Evolutionary conservation across 2,797 vertebrate genomes (phyloP).

Genomic region (Hemibagrus guttatus): DNA sequence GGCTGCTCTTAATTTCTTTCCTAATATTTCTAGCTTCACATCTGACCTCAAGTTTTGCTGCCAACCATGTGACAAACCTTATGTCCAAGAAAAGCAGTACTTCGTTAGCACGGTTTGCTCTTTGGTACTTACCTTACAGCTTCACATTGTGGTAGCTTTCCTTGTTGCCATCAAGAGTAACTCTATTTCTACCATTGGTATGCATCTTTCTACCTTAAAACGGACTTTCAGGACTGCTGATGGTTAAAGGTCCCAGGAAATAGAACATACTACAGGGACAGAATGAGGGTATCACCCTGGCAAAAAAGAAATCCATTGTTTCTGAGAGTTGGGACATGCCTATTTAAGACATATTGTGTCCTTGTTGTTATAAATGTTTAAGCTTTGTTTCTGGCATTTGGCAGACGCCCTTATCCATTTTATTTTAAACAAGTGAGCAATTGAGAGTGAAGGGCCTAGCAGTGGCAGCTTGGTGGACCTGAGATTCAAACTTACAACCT

Average conservation of each 20-base stretch:
- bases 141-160: not conserved
- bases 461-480: too few species aligned
- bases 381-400: too few species aligned
- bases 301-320: too few species aligned
- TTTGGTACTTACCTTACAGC: not conserved
- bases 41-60: slow-evolving; percentile 61
- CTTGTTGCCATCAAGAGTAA: not conserved
- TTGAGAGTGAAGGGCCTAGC: too few species aligned
- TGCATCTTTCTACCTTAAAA: not conserved
- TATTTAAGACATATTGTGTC: too few species aligned
- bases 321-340: too few species aligned
- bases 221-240: not conserved
- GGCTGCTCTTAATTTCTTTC: slow-evolving; percentile 62
- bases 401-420: too few species aligned
- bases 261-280: not conserved
- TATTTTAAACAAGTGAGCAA: too few species aligned
- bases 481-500: too few species aligned
- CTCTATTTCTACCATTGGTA: not conserved
- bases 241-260: not conserved
- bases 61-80: slow-evolving; percentile 63
- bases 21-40: slow-evolving; percentile 61
- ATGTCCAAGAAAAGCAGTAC: slow-evolving; percentile 52
- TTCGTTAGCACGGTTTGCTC: not conserved
- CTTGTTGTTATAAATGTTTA: too few species aligned
- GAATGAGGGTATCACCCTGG: too few species aligned